Evolutionary conservation across 2,888 invertebrate species (phyloP), one percentile per base, ranked within the genome.

Genomic region (Lithodes maja): DNA sequence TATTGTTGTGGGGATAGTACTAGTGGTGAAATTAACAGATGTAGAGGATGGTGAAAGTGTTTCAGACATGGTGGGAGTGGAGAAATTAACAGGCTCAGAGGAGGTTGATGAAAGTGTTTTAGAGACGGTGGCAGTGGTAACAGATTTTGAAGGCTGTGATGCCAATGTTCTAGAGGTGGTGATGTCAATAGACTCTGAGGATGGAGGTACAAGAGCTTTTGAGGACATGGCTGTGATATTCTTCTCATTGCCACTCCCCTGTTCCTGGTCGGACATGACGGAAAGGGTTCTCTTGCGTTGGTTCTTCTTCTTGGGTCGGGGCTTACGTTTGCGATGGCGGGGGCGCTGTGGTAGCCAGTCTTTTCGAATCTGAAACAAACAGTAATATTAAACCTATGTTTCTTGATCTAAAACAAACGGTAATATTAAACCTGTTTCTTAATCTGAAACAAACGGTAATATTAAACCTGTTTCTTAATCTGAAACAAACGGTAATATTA

Each of bases 321-420:
- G 90, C 74, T 90, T 90, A 52, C 87, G 85, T 49, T 83, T 89
- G 15, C 87, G 81, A 55, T 82, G 85, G 53, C 85, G 87, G 3
- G 90, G 90, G 9, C 82, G 85, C 52, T 87, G 85, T 15, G 90
- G 90, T 49, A 90, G 83, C 87, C 90, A 90, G 33, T 85, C 79
- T 33, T 87, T 87, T 54, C 90, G 81, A 33, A 87, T 78, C 90
- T 90, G 87, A 55, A 85, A 90, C 33, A 33, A 33, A 33, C 33
- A 33, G 33, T 33, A 33, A 33, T 33, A 33, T 33, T 33, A 33
- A 33, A 33, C 33, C 33, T 33, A 33, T 33, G 33, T 33, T 33
- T 33, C 33, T 33, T 33, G 33, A 33, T 33, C 33, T 33, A 0
- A 33, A 33, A 33, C 33, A 33, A 33, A 33, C 33, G 33, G 33